Conservation (phyloP, 2,888 invertebrate genomes). For the Drosophila cyrtoloma region DNA sequence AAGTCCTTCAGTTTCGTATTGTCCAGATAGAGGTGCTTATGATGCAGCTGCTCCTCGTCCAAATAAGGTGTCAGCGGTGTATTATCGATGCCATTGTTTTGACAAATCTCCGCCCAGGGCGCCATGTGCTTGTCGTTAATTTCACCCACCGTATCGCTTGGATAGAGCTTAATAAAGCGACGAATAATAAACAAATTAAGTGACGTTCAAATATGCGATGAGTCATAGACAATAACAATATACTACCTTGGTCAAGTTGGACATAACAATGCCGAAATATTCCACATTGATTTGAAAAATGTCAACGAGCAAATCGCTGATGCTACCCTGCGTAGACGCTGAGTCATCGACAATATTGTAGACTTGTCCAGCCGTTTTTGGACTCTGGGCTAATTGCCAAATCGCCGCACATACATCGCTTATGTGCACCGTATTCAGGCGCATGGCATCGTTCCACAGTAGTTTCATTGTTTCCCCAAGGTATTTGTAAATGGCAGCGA, state of each 20-base stretch:
- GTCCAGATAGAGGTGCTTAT: constrained; percentile 92
- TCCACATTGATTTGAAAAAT: constrained; percentile 94
- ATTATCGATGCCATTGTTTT: constrained; percentile 90
- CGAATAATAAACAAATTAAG: constrained; percentile 8
- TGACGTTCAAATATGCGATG: constrained; percentile 17
- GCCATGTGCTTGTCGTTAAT: constrained; percentile 97
- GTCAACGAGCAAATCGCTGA: constrained; percentile 92
- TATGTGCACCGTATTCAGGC: constrained; percentile 95
- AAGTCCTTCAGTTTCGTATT: constrained; percentile 88
- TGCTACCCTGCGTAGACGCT: constrained; percentile 93
- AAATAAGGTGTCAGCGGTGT: constrained; percentile 96
- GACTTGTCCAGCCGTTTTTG: constrained; percentile 87
- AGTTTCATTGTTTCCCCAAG: constrained; percentile 96
- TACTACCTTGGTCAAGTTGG: constrained; percentile 91
- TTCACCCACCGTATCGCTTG: constrained; percentile 93
- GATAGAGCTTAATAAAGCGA: constrained; percentile 88
- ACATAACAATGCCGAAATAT: constrained; percentile 93
- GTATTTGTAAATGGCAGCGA: constrained; percentile 95
- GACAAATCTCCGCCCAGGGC: constrained; percentile 96
- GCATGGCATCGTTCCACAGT: constrained; percentile 93
- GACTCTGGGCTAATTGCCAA: constrained; percentile 89
- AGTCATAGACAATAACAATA: constrained; percentile 25
- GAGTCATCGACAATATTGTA: constrained; percentile 95
- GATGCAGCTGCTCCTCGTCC: constrained; percentile 92
- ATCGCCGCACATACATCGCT: constrained; percentile 93